Evolutionary conservation across 2,888 invertebrate species (phyloP).

Genomic region (Tetranychus truncatus): DNA sequence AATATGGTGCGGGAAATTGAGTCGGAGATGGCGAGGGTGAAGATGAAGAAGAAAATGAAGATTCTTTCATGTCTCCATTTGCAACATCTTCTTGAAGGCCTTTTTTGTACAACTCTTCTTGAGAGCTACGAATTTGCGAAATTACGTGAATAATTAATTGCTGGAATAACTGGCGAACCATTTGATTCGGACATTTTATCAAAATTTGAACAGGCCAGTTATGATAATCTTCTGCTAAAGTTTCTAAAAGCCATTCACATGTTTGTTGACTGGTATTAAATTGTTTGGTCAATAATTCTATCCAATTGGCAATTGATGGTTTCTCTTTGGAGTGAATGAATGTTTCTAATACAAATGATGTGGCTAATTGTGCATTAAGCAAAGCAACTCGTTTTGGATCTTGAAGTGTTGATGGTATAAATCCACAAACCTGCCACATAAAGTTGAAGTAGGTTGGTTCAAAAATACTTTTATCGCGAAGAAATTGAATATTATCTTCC

Average conservation of each 20-base stretch:
- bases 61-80: background rate
- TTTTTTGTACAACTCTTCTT: constrained; percentile 47
- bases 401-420: constrained; percentile 69
- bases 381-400: constrained; percentile 48
- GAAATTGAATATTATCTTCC: constrained; percentile 87
- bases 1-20: background rate
- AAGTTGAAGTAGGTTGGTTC: constrained; percentile 89
- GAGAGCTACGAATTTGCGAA: constrained; percentile 53
- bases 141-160: constrained; percentile 84
- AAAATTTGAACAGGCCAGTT: constrained; percentile 91
- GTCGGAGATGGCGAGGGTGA: background rate
- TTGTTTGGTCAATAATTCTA: constrained; percentile 78
- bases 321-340: constrained; percentile 93
- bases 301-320: constrained; percentile 94
- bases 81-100: constrained; percentile 23
- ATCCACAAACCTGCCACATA: constrained; percentile 88
- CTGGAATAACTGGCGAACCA: constrained; percentile 62
- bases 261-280: constrained; percentile 61
- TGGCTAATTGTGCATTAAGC: constrained; percentile 65
- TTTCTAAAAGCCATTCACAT: constrained; percentile 61
- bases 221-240: constrained; percentile 67
- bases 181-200: constrained; percentile 87
- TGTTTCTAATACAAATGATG: constrained; percentile 86
- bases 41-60: background rate
- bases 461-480: constrained; percentile 85